phyloP scores from a whole-genome alignment of 2,113 vertebrate genomes.

The Panthera tigris region DNA sequence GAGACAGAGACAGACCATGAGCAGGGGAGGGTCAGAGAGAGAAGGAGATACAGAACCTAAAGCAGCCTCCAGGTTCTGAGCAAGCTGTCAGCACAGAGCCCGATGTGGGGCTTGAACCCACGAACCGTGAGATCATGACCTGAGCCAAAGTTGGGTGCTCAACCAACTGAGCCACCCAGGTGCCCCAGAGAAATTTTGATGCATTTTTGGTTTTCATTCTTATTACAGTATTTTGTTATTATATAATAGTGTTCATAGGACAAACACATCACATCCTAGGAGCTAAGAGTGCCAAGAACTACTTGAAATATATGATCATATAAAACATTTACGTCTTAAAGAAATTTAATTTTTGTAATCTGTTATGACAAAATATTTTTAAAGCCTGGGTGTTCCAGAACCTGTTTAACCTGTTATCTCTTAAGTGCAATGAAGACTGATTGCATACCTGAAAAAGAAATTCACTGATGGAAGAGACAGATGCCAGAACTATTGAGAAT shows the following conservation, averaged over 20 bases:
- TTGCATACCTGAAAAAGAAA: constrained; percentile 57
- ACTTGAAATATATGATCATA: background rate
- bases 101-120: too few species aligned
- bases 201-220: background rate
- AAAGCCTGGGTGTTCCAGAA: constrained; percentile 52
- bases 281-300: background rate
- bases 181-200: background rate
- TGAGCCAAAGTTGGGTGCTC: too few species aligned
- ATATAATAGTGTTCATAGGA: background rate
- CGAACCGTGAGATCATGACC: too few species aligned
- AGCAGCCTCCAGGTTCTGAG: too few species aligned
- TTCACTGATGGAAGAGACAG: background rate
- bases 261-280: constrained; percentile 28
- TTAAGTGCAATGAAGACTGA: constrained; percentile 28
- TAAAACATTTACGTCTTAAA: constrained; percentile 47
- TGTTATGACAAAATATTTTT: constrained; percentile 26
- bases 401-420: constrained; percentile 60
- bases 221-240: background rate
- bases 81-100: too few species aligned
- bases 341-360: constrained; percentile 50
- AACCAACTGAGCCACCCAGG: too few species aligned
- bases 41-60: too few species aligned
- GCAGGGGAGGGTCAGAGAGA: too few species aligned
- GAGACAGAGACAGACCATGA: too few species aligned
- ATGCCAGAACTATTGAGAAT: constrained; percentile 44